These are phyloP conservation scores for Cricetomys ansorgei DNA, from an alignment of 2,113 vertebrate genomes.

Conservation along the genomic window DNA sequence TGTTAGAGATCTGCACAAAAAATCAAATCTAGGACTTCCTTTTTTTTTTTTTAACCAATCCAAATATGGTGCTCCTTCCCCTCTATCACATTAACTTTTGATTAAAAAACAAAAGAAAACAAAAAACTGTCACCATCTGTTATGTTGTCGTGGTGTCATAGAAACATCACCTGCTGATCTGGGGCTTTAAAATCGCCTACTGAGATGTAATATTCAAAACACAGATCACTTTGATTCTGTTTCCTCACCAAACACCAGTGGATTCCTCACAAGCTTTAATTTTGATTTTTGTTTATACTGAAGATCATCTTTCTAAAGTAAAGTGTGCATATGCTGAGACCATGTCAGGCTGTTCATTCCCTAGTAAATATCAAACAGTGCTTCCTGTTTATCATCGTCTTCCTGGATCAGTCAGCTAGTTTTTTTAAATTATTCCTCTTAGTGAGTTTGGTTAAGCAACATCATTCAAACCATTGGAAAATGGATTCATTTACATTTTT, in stretches of 20 bases:
- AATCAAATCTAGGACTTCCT: neutral
- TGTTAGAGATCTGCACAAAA: constrained; percentile 32
- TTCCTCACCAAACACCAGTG: neutral
- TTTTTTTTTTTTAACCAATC: constrained; percentile 20
- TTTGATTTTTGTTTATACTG: constrained; percentile 46
- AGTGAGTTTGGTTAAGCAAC: constrained; percentile 44
- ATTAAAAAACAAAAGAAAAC: too few species aligned
- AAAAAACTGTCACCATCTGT: neutral
- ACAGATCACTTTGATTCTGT: neutral
- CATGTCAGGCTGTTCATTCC: neutral
- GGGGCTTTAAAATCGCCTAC: neutral
- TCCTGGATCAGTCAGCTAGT: neutral
- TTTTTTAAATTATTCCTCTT: constrained; percentile 40
- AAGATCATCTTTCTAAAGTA: constrained; percentile 44
- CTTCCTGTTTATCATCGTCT: neutral
- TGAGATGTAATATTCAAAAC: constrained; percentile 32
- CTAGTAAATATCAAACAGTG: constrained; percentile 4
- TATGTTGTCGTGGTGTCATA: constrained; percentile 28
- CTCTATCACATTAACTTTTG: neutral
- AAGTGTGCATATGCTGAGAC: neutral
- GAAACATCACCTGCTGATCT: neutral
- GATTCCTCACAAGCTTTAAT: constrained; percentile 2
- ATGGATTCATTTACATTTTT: constrained; percentile 19
- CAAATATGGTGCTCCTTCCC: neutral
- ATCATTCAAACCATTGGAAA: constrained; percentile 17